Evolutionary conservation across 2,888 invertebrate species (phyloP), one percentile per base, ranked within the genome.

Genomic region (Halocaridina rubra): DNA sequence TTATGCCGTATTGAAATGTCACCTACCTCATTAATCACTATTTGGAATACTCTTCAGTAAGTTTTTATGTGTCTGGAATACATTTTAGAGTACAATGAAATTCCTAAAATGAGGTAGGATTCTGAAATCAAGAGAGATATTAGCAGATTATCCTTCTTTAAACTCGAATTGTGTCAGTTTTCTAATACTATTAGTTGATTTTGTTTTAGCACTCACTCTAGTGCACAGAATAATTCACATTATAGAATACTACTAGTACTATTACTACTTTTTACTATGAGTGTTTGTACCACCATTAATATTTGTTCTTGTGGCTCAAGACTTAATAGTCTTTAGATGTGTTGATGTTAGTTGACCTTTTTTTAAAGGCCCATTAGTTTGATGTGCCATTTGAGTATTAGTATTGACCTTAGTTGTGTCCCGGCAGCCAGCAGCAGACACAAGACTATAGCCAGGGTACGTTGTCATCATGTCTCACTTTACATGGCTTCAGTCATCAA

Each of bases 391-490:
- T 82, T 76, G 80, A 81, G 80, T 53, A 53, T 19, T n/a, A 53
- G 53, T 74, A 84, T 84, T 84, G 77, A 84, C 82, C 82, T 30
- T 71, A 78, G 82, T 84, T 77, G 69, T 84, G 82, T 84, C 76
- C 82, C 82, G 82, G 82, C 82, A 84, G 82, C 82, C 82, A 84
- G 82, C 82, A 76, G 76, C 82, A 84, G 82, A 84, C 82, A 84
- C 82, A 84, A 84, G 82, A 84, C 77, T 84, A 81, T 81, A 84
- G 82, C 78, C 82, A 84, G 61, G 82, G 82, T 84, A 84, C 67
- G 82, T 84, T 84, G 78, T 33, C 78, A 84, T 77, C 72, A 78
- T 77, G 71, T 77, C 72, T n/a, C n/a, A n/a, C 77, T 82, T 71
- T 82, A 75, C 76, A 76, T 82, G 82, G 82, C 82, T 82, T 82